Conservation (phyloP, 2,797 vertebrate genomes). For the Sebastiscus albofasciatus region DNA sequence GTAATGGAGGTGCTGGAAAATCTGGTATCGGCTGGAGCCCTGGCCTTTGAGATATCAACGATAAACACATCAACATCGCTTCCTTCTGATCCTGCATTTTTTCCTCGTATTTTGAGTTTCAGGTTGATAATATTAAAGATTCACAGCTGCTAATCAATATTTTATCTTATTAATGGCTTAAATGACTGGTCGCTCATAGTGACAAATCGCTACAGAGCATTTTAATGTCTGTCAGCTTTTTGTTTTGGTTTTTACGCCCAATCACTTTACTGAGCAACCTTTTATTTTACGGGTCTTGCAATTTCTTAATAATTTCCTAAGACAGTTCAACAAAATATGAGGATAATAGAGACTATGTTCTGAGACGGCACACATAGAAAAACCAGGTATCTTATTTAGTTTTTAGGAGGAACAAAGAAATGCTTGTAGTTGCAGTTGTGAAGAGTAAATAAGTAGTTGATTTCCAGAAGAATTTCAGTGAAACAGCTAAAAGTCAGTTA, state of each 20-base stretch:
- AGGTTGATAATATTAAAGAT: constrained; percentile 12
- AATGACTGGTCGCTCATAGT: background rate
- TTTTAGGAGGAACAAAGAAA: background rate
- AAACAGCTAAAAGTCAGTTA: background rate
- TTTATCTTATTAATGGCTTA: background rate
- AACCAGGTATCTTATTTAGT: background rate
- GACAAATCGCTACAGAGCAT: background rate
- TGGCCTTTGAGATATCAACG: constrained; percentile 66
- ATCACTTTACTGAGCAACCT: background rate
- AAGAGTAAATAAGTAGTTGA: background rate
- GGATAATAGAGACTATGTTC: background rate
- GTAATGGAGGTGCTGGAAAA: constrained; percentile 62
- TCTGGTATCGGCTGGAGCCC: constrained; percentile 47
- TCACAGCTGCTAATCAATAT: background rate
- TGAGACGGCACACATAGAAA: background rate
- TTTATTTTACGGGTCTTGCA: background rate
- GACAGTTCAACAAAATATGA: background rate
- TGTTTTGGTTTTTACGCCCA: background rate
- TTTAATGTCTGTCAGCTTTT: background rate
- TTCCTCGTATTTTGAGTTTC: constrained; percentile 9
- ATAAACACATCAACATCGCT: constrained; percentile 50
- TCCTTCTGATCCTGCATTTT: constrained; percentile 30
- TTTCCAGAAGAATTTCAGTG: background rate
- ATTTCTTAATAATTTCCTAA: background rate
- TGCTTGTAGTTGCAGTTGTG: background rate